A percentile compares a stretch with the other conserved stretches of the same genome.
Evolutionary conservation across 2,113 vertebrate genomes (phyloP).

Genomic region (Oophaga pumilio): DNA sequence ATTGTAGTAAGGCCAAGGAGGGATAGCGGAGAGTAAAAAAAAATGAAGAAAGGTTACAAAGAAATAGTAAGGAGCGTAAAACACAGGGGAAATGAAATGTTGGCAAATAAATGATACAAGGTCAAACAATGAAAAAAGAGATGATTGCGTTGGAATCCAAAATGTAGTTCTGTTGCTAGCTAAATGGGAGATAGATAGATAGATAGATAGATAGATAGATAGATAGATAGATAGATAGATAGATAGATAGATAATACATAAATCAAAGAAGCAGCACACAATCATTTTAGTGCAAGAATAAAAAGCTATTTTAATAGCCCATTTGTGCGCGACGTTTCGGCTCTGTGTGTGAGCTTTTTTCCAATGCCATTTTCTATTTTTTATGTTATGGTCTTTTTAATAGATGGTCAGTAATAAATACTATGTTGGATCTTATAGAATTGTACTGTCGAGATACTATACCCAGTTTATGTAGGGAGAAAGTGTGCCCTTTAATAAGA

Average conservation of each 20-base stretch:
- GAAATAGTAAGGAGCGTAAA: slow-evolving; percentile 36
- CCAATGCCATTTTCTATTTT: too few species aligned
- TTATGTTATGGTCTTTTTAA: too few species aligned
- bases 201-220: not conserved
- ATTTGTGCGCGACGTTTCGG: too few species aligned
- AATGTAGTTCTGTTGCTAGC: not conserved
- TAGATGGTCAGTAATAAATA: too few species aligned
- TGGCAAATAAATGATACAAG: slow-evolving; percentile 49
- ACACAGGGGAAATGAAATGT: slow-evolving; percentile 49
- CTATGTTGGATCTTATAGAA: too few species aligned
- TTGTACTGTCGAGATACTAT: too few species aligned
- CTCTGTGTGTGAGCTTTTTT: too few species aligned
- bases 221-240: slow-evolving; percentile 3
- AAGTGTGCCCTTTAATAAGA: too few species aligned
- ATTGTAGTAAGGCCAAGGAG: slow-evolving; percentile 39
- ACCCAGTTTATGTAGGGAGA: too few species aligned
- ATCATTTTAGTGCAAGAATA: too few species aligned
- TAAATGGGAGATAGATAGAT: not conserved
- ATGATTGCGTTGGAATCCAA: not conserved
- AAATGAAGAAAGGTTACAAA: slow-evolving; percentile 28
- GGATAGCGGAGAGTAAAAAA: slow-evolving; percentile 8
- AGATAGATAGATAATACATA: not conserved
- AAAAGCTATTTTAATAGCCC: too few species aligned
- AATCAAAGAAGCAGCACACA: too few species aligned
- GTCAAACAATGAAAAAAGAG: slow-evolving; percentile 35